Evolutionary conservation across 2,113 vertebrate genomes (phyloP), one percentile per base, ranked within the genome.

Genomic region (Callipepla californica): DNA sequence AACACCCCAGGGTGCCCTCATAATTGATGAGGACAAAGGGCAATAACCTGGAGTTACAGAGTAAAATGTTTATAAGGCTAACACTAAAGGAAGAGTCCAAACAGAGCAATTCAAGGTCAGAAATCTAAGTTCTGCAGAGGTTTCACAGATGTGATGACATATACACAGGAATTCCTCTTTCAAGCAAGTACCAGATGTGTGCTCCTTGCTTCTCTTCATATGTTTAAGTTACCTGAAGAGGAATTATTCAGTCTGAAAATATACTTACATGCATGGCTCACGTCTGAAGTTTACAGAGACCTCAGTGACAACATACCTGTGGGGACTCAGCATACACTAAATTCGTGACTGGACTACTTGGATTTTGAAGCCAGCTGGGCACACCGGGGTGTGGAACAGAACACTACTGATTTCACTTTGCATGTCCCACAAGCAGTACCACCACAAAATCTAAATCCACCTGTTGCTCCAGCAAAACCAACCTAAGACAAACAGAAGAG

Each of bases 101-200:
- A 55, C 8, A 82, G 55, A 77, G 16, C 8, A 66, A 67, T 11
- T 45, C 69, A 7, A 73, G 69, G 45, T 74, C 5, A 84, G 58
- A 73, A 70, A 44, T 44, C 12, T 44, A 70, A 80, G 25, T 77
- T 87, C 34, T 61, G 32, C 16, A 50, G 44, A 75, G 7, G 9
- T 70, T 85, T 76, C 45, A 38, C 4, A 85, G 6, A 19, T 10
- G 57, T 3, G 12, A 40, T 23, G 90, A 51, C 25, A 82, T 11
- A 44, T 5, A 34, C 3, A 8, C 2, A 4, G 5, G 8, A 2
- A 18, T 11, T 55, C 53, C 63, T 83, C 22, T 7, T 47, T 66
- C 38, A 85, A 58, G 20, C 30, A 17, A n/a, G 9, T 16, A 69
- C 0, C 2, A 0, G 48, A 72, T 2, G 0, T 9, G 2, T 50